Conservation (phyloP, 2,888 invertebrate species). For the Netelia melanura region DNA sequence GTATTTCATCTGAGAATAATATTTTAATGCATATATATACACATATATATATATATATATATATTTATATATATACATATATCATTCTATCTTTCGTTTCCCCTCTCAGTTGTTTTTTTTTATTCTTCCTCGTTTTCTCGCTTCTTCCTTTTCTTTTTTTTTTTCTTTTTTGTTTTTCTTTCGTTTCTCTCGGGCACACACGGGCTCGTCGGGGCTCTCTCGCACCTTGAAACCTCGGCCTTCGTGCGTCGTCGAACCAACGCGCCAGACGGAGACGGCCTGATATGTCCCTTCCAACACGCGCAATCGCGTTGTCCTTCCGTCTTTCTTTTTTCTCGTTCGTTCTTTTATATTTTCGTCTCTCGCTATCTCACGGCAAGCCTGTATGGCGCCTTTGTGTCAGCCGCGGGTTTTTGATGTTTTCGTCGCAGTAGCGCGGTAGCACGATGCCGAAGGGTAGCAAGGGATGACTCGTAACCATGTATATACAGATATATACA, state of each 20-base stretch:
- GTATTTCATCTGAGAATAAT: conserved; percentile 85
- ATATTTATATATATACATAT: conserved; percentile 79
- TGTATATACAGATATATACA: background rate
- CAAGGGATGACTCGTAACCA: background rate
- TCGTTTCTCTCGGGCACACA: conserved; percentile 55
- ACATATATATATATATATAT: conserved; percentile 61
- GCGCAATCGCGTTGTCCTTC: conserved; percentile 50
- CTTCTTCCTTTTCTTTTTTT: conserved; percentile 35
- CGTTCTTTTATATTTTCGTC: conserved; percentile 39
- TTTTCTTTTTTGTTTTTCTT: conserved; percentile 42
- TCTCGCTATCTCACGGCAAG: conserved; percentile 40
- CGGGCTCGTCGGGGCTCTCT: conserved; percentile 24
- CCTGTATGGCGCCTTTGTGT: conserved; percentile 77
- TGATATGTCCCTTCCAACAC: conserved; percentile 32
- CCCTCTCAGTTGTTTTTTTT: conserved; percentile 56
- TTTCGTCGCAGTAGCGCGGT: conserved; percentile 63
- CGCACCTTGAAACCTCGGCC: conserved; percentile 55
- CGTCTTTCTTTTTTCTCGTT: conserved; percentile 63
- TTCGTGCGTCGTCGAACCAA: conserved; percentile 18
- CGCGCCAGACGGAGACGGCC: conserved; percentile 27
- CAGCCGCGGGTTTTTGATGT: conserved; percentile 80
- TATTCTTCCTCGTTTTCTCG: conserved; percentile 45
- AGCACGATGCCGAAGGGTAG: background rate
- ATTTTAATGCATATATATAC: conserved; percentile 83
- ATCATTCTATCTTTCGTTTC: conserved; percentile 73